Evolutionary conservation across 92 coral and sea anemone genomes (phyloP), one percentile per base, ranked within the genome.

Genomic region (Zoanthus gigantus): DNA sequence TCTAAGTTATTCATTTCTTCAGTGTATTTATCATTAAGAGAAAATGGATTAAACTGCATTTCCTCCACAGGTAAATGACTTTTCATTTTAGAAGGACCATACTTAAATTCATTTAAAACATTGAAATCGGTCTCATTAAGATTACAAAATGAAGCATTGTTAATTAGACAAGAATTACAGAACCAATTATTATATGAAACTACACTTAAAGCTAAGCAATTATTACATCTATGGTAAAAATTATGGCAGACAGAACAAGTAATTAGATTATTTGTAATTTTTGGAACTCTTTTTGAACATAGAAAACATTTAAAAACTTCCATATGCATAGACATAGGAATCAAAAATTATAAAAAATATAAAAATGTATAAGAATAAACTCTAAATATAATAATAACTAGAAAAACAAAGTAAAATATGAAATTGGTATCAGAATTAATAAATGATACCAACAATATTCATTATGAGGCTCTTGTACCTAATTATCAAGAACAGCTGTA

Each of bases 1-100:
- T 76, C 81, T 44, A 76, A 76, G 67, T 74, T 73, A 53, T 73
- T 74, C 46, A 45, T 74, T 74, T 34, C 57, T 16, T 74, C 47
- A 0, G 58, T 76, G 42, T 76, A 76, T 47, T 76, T 76, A 76
- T 76, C 81, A 76, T 53, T 48, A 76, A 52, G 46, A 76, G 67
- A 52, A 76, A 76, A 53, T 9, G 47, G 46, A 53, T 53, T 48
- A 76, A 76, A 53, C 50, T 76, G 45, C 81, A 76, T 76, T 76
- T 76, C 48, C 65, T 76, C 65, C 80, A 48, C 81, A 76, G 66
- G 66, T 48, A 76, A 0, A 72, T 46, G 42, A 76, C 66, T 76
- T 73, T 75, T 76, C 44, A 76, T 6, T 76, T 76, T 76, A 16
- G 80, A 76, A 76, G 80, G 63, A 76, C 80, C 80, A 76, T 76